Base-by-base conservation (phyloP, 30 jellyfish, hydroid and myxozoan species). In the Chironex yamaguchii region DNA sequence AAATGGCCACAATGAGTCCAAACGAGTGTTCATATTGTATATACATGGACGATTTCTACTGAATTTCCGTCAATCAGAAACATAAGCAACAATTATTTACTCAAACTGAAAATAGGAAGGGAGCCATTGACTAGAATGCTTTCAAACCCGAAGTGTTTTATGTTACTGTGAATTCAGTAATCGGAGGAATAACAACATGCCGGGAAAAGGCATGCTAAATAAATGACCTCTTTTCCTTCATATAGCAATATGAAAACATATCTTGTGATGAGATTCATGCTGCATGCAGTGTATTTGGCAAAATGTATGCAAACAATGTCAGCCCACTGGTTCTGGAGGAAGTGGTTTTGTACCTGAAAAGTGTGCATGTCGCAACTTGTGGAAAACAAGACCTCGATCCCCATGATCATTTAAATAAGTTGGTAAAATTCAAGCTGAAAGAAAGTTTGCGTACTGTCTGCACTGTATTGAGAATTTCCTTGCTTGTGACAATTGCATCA, bases 401-500 rank as follows among this genome's bases (percentile, higher is more conserved):
- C 4, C 78, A 48, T 35, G 81, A 70, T 32, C 81, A 58, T 3
- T 31, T 79, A n/a, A 62, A 79, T 36, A 36, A 58, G 53, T 32
- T 79, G 25, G 53, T 81, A 0, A 79, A 64, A 71, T 34, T 79
- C 17, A 34, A 79, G 22, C 54, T 79, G 62, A 82, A 79, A 79
- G 82, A 79, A 34, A 79, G 34, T 17, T 62, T 76, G 23, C 34
- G 62, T 68, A 70, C 34, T 79, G 67, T 79, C 24, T 62, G 90
- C 90, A 79, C 90, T 79, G 90, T 67, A 13, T 67, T 79, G 34
- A 54, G 90, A 79, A 63, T 66, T 36, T 27, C 91, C 25, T 35
- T 81, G 91, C 84, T 84, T 35, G 91, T 81, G 77, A 81, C 85
- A 81, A 78, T 81, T 81, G 91, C 91, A 35, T 81, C 91, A 24